These are phyloP conservation scores for Orthosia incerta DNA, from an alignment of 2,888 invertebrate species.

Conservation along the genomic window DNA sequence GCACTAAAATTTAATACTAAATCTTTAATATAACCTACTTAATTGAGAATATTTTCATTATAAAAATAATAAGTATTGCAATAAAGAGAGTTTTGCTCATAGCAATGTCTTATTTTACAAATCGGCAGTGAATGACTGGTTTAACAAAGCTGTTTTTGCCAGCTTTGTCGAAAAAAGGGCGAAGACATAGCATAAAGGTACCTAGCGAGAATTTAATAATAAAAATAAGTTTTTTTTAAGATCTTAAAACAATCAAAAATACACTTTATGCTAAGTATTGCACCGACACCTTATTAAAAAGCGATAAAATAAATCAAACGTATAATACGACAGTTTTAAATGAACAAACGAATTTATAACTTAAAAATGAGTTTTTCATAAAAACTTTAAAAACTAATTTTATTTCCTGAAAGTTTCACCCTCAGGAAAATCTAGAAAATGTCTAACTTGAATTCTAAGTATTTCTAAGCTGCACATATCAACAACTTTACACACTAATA, in stretches of 20 bases:
- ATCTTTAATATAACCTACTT: constrained; percentile 57
- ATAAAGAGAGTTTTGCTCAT: constrained; percentile 79
- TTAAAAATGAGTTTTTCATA: constrained; percentile 70
- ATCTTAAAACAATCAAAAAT: constrained; percentile 32
- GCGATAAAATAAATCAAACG: constrained; percentile 55
- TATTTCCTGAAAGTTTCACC: constrained; percentile 78
- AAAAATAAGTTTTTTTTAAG: constrained; percentile 27
- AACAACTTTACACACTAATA: constrained; percentile 64
- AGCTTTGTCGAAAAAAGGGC: constrained; percentile 68
- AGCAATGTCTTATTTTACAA: constrained; percentile 80
- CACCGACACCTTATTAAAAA: constrained; percentile 71
- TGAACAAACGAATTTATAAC: constrained; percentile 52
- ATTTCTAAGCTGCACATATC: constrained; percentile 74
- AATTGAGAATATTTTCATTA: constrained; percentile 80
- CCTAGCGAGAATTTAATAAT: constrained; percentile 46
- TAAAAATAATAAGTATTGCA: constrained; percentile 80
- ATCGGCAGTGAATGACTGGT: constrained; percentile 89
- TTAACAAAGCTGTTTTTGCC: constrained; percentile 69
- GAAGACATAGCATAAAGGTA: constrained; percentile 76
- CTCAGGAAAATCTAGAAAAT: constrained; percentile 64
- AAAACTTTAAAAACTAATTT: constrained; percentile 65
- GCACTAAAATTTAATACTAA: constrained; percentile 59
- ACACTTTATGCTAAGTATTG: constrained; percentile 81
- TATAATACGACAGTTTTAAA: constrained; percentile 50
- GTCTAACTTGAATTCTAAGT: constrained; percentile 68